phyloP scores from a whole-genome alignment of 2,113 vertebrate genomes.

The Henicopernis longicauda region DNA sequence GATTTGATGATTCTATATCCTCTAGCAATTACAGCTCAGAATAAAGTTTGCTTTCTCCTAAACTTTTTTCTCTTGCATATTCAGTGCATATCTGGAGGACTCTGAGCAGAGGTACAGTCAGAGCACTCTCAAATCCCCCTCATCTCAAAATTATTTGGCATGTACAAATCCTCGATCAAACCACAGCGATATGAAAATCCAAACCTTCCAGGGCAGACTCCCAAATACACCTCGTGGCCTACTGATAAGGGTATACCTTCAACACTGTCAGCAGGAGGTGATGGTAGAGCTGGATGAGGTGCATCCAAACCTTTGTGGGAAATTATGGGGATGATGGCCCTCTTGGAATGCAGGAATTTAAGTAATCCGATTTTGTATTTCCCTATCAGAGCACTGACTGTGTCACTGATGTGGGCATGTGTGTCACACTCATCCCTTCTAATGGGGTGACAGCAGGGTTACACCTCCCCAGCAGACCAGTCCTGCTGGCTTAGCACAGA shows the following conservation, averaged over 20 bases:
- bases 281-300: neutral
- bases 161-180: too few species aligned
- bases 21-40: neutral
- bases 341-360: neutral
- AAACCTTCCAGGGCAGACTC: neutral
- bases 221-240: neutral
- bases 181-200: neutral
- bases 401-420: neutral
- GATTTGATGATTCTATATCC: neutral
- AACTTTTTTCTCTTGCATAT: neutral
- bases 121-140: neutral
- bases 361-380: neutral
- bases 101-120: neutral
- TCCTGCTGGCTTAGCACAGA: neutral
- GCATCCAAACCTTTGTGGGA: neutral
- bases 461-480: neutral
- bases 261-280: neutral
- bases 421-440: neutral
- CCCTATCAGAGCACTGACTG: rapidly evolving
- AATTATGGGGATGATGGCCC: rapidly evolving
- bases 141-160: too few species aligned
- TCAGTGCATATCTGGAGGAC: neutral
- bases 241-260: neutral
- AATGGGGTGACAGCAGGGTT: neutral
- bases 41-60: neutral